These are phyloP conservation scores for Trissolcus brochymenae DNA, from an alignment of 2,888 invertebrate genomes.

Conservation along the genomic window DNA sequence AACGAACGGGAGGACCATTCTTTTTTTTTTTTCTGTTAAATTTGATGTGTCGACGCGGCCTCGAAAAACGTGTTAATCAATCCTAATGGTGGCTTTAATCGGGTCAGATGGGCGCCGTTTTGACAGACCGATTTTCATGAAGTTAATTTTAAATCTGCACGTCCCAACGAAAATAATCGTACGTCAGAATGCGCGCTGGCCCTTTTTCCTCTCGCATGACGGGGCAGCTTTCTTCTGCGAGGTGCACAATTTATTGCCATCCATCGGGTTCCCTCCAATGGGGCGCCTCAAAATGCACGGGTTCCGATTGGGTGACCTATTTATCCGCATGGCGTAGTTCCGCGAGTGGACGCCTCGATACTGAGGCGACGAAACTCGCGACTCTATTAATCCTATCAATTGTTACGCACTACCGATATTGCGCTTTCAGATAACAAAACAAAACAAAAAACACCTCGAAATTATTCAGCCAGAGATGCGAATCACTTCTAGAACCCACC, in stretches of 20 bases:
- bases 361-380: neutral
- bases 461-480: too few species aligned
- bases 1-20: neutral
- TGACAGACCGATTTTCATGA: neutral
- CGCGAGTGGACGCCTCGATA: neutral
- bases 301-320: slow-evolving; percentile 46
- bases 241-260: slow-evolving; percentile 6
- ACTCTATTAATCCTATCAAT: neutral
- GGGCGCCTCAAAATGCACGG: slow-evolving; percentile 21
- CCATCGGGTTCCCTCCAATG: slow-evolving; percentile 6
- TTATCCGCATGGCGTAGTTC: slow-evolving; percentile 8
- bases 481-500: too few species aligned
- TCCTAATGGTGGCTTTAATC: slow-evolving; percentile 2
- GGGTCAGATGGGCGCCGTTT: neutral
- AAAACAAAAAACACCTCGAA: too few species aligned
- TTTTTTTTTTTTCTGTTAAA: too few species aligned
- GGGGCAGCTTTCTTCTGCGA: neutral
- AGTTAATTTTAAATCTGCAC: slow-evolving; percentile 7
- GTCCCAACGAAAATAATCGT: neutral
- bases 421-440: too few species aligned
- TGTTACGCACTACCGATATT: too few species aligned
- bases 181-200: neutral
- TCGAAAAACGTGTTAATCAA: slow-evolving; percentile 23
- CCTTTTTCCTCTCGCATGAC: neutral
- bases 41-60: slow-evolving; percentile 15